phyloP scores from a whole-genome alignment of 2,113 vertebrate species.

The Hymenochirus boettgeri region DNA sequence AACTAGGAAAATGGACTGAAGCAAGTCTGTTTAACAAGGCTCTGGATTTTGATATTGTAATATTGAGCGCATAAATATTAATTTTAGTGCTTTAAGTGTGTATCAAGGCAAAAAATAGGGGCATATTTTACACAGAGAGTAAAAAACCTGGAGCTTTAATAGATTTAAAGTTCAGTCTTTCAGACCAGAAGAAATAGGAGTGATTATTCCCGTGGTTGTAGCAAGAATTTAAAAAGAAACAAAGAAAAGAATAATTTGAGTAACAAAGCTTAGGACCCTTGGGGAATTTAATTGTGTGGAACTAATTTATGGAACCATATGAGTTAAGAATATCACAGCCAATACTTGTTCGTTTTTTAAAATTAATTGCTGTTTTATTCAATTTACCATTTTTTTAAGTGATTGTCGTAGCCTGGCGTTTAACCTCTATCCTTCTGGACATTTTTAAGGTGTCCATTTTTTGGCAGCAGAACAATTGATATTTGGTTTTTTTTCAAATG shows the following conservation, averaged over 20 bases:
- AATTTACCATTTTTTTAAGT: slow-evolving; percentile 7
- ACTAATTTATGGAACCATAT: slow-evolving; percentile 28
- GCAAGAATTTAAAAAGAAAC: slow-evolving; percentile 45
- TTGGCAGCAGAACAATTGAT: no score
- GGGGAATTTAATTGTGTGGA: slow-evolving; percentile 38
- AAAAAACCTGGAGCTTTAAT: slow-evolving; percentile 44
- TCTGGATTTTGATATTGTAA: slow-evolving; percentile 5
- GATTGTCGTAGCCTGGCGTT: background rate
- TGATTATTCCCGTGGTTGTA: slow-evolving; percentile 44
- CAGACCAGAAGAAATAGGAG: slow-evolving; percentile 18
- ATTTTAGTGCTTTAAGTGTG: slow-evolving; percentile 24
- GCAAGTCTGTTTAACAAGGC: slow-evolving; percentile 18
- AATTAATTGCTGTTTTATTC: slow-evolving; percentile 46
- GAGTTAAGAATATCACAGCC: slow-evolving; percentile 29
- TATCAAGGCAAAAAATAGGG: slow-evolving; percentile 38
- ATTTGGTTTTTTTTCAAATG: background rate
- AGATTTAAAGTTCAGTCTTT: slow-evolving; percentile 46
- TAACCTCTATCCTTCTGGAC: slow-evolving; percentile 24
- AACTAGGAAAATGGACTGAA: background rate
- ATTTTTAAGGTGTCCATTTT: no score
- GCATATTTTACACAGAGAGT: slow-evolving; percentile 25
- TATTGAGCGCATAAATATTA: slow-evolving; percentile 36
- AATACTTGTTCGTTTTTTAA: slow-evolving; percentile 10
- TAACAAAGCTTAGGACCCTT: slow-evolving; percentile 46
- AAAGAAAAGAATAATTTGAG: slow-evolving; percentile 43